Evolutionary conservation across 2,113 vertebrate genomes (phyloP).

Genomic region (Verasper variegatus): DNA sequence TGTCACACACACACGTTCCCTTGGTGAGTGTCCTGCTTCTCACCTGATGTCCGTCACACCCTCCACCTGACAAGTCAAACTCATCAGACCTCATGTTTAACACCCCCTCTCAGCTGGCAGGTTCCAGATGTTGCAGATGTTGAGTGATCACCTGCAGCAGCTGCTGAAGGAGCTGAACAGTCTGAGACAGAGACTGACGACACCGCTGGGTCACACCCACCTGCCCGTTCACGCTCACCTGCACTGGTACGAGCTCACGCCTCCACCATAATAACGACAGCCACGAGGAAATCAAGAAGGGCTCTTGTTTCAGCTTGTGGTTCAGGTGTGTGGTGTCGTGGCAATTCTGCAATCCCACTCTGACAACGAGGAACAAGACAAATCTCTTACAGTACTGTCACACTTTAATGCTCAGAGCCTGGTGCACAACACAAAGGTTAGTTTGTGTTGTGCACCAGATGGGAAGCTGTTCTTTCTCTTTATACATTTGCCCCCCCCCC

Average conservation of each 20-base stretch:
- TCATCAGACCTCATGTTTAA: background rate
- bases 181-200: slow-evolving; percentile 87
- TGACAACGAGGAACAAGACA: no score
- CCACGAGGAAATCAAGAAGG: background rate
- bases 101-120: slow-evolving; percentile 77
- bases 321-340: background rate
- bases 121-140: slow-evolving; percentile 83
- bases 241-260: slow-evolving; percentile 83
- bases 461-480: no score
- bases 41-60: background rate
- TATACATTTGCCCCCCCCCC: no score
- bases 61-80: no score
- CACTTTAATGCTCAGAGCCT: background rate
- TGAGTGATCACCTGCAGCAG: slow-evolving; percentile 88
- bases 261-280: background rate
- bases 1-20: slow-evolving; percentile 83
- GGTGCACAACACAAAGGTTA: no score
- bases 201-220: slow-evolving; percentile 84
- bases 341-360: no score
- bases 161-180: slow-evolving; percentile 85
- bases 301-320: background rate
- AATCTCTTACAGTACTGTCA: no score
- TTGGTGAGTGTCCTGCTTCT: slow-evolving; percentile 81
- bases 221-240: slow-evolving; percentile 87
- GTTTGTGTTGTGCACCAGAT: no score